Evolutionary conservation across 2,797 vertebrate genomes (phyloP).

Genomic region (Crenuchus spilurus): DNA sequence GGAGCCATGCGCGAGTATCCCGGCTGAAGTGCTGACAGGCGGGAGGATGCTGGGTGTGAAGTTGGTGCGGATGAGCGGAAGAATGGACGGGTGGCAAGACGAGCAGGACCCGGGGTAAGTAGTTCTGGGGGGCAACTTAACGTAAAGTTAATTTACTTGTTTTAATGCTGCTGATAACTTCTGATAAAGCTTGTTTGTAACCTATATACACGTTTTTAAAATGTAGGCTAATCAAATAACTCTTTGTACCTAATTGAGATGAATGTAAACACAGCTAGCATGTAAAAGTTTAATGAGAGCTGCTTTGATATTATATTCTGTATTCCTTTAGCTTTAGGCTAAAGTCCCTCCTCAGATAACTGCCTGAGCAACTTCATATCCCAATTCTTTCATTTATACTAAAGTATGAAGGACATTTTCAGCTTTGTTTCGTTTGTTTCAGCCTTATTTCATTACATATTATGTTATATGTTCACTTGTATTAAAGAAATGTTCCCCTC

Average conservation of each 20-base stretch:
- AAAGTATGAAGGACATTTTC: too few relatives aligned
- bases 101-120: constrained; percentile 38
- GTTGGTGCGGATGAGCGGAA: neutral
- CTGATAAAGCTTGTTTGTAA: too few relatives aligned
- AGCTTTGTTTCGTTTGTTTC: too few relatives aligned
- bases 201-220: too few relatives aligned
- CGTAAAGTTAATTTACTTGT: neutral
- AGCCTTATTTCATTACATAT: too few relatives aligned
- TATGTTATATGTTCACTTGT: neutral
- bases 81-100: constrained; percentile 5
- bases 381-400: neutral
- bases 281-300: constrained; percentile 16
- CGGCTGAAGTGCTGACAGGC: neutral
- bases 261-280: neutral
- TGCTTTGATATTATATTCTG: constrained; percentile 2
- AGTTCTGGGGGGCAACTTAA: neutral
- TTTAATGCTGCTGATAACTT: neutral
- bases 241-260: neutral
- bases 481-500: neutral
- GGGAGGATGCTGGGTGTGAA: neutral
- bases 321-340: neutral
- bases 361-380: neutral
- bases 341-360: neutral
- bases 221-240: too few relatives aligned
- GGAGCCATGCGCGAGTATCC: neutral